Conservation (phyloP, 1,140 invertebrate genomes). For the Danaus melanippus region DNA sequence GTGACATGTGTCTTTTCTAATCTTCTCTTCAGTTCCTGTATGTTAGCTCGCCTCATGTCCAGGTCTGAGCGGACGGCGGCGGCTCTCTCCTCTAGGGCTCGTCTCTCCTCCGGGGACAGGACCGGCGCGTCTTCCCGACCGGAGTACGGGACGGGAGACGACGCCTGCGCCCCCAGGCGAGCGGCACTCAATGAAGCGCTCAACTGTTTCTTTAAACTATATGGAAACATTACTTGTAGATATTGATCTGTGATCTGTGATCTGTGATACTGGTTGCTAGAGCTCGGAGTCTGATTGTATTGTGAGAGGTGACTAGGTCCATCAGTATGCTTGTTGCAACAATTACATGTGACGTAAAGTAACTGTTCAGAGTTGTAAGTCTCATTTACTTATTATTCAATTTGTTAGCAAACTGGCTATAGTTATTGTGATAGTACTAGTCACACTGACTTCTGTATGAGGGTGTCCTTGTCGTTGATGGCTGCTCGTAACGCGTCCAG, state of each 20-base stretch:
- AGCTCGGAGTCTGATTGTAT: too few species aligned
- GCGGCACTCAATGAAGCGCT: slow-evolving; percentile 73
- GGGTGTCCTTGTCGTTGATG: slow-evolving; percentile 84
- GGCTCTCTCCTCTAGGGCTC: slow-evolving; percentile 79
- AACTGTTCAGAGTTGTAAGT: too few species aligned
- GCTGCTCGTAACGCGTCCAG: slow-evolving; percentile 81
- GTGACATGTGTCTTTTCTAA: slow-evolving; percentile 85
- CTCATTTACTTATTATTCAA: too few species aligned
- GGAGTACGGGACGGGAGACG: slow-evolving; percentile 33
- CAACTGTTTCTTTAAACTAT: slow-evolving; percentile 77
- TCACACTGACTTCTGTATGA: slow-evolving; percentile 78
- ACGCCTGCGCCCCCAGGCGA: slow-evolving; percentile 44
- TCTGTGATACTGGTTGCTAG: too few species aligned
- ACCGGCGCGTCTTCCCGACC: slow-evolving; percentile 59
- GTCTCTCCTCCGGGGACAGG: slow-evolving; percentile 74
- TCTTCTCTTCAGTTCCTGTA: slow-evolving; percentile 82
- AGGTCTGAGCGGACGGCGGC: slow-evolving; percentile 78
- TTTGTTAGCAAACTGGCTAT: not conserved
- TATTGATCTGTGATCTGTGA: too few species aligned
- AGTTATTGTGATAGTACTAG: slow-evolving; percentile 2
- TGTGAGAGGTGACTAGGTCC: too few species aligned
- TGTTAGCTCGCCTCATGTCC: slow-evolving; percentile 79
- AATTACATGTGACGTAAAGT: too few species aligned
- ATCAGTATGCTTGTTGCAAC: too few species aligned
- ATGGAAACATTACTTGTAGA: not conserved